A percentile compares a stretch with the other conserved stretches of the same genome.
Evolutionary conservation across 2,113 vertebrate genomes (phyloP).

Genomic region (Tapirus terrestris): DNA sequence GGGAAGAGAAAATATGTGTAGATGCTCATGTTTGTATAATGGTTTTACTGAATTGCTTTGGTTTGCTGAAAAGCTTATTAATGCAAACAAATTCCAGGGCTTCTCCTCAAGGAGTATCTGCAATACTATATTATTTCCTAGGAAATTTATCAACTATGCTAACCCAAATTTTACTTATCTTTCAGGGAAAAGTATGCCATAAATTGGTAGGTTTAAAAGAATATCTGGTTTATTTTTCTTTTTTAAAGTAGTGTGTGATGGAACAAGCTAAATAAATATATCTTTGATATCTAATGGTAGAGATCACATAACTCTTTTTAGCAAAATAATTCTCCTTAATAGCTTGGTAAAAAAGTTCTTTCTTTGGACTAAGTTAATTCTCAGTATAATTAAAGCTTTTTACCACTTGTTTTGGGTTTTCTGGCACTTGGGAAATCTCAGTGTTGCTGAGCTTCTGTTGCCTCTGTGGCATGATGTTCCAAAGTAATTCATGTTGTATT

Average conservation of each 20-base stretch:
- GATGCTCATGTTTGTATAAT: not conserved
- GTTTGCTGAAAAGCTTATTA: constrained; percentile 25
- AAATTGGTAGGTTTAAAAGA: not conserved
- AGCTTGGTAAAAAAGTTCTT: not conserved
- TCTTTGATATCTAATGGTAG: not conserved
- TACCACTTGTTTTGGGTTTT: not conserved
- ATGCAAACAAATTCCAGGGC: not conserved
- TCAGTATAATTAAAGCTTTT: constrained; percentile 22
- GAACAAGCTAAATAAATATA: not conserved
- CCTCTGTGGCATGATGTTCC: not conserved
- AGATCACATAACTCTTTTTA: not conserved
- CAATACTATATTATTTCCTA: not conserved
- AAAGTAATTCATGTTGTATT: not conserved
- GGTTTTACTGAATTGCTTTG: not conserved
- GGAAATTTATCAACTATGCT: not conserved
- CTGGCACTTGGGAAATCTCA: not conserved
- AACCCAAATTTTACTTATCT: constrained; percentile 33
- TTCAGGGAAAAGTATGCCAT: not conserved
- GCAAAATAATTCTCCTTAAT: not conserved
- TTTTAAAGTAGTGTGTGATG: not conserved
- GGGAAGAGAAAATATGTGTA: not conserved
- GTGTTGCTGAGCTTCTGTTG: not conserved
- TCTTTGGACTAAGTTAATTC: not conserved
- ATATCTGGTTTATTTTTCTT: not conserved
- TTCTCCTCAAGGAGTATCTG: not conserved